Conservation (phyloP, 1,140 invertebrate species). For the Musca domestica region DNA sequence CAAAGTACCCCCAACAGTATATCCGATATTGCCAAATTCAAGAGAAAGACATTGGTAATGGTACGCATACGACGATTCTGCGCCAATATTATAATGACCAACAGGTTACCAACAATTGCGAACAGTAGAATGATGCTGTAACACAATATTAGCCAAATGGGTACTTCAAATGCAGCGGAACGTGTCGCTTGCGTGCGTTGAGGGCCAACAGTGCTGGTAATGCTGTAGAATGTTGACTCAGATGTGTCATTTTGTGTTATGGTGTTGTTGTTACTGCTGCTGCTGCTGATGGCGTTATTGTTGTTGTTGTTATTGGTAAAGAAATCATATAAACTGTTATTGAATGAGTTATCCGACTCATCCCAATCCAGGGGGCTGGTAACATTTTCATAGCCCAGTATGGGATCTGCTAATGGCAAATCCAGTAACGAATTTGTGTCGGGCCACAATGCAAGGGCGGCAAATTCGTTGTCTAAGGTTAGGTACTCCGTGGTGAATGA, state of each 20-base stretch:
- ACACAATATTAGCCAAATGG: slow-evolving; percentile 61
- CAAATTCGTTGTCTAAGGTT: not conserved
- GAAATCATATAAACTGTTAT: not conserved
- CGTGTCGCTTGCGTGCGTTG: slow-evolving; percentile 32
- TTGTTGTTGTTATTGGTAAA: not conserved
- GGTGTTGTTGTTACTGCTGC: not conserved
- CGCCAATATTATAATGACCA: slow-evolving; percentile 77
- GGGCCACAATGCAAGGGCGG: slow-evolving; percentile 2
- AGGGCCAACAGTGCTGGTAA: not conserved
- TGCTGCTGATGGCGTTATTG: not conserved
- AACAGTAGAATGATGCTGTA: slow-evolving; percentile 77
- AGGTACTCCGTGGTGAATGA: not conserved
- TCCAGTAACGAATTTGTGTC: not conserved
- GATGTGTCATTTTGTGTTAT: not conserved
- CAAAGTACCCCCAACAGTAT: slow-evolving; percentile 81
- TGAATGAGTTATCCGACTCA: not conserved
- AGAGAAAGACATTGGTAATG: slow-evolving; percentile 82
- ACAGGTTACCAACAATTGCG: slow-evolving; percentile 74
- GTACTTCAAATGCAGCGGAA: slow-evolving; percentile 34
- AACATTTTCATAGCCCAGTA: not conserved
- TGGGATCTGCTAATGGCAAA: not conserved
- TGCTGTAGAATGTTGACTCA: not conserved
- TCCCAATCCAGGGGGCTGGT: not conserved
- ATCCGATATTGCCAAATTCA: slow-evolving; percentile 81
- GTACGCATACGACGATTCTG: slow-evolving; percentile 84